Base-by-base conservation (phyloP, 1,140 invertebrate genomes). In the Saccostrea cuccullata region DNA sequence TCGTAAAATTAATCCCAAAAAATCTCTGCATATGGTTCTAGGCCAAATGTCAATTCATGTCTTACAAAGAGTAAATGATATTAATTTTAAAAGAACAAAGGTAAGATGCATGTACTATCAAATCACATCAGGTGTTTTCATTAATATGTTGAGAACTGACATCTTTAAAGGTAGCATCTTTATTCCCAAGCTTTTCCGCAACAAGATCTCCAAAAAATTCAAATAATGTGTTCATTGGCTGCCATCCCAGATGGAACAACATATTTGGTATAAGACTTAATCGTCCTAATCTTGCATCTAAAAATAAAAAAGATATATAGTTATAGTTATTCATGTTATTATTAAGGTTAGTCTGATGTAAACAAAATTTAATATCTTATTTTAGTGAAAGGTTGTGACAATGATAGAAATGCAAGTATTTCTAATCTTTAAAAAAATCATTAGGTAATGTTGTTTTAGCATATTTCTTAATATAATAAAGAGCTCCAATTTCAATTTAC, bases 101-200 rank as follows among this genome's bases (percentile, higher is more conserved):
- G 47, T 47, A 47, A 47, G 47, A 6, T 47, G 30, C 30, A 36
- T 36, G 30, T 36, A 36, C 47, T 47, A 47, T 47, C 9, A 47
- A 5, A 47, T 47, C 47, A 9, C 47, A 47, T 47, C 9, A 47
- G 9, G 47, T 47, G 47, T 47, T 47, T 36, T 36, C 5, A 47
- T 47, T 47, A 47, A 47, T 47, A 47, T 47, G 6, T 47, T 47
- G 13, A 13, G 58, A 4, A 77, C 30, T 77, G 30, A 77, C 70
- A 15, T 77, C 70, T 26, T 15, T 11, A 77, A 77, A 77, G 15
- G 70, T 77, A 15, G 70, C 70, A 12, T 77, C 70, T 77, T 77
- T 77, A 36, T 77, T 77, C 5, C 70, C 70, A 77, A 77, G 70
- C 26, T 77, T 77, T 26, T 77, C 26, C 30, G 36, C 26, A 30